A percentile compares a stretch with the other conserved stretches of the same genome.
Evolutionary conservation across 2,113 vertebrate genomes (phyloP).

Genomic region (Nematolebias whitei): DNA sequence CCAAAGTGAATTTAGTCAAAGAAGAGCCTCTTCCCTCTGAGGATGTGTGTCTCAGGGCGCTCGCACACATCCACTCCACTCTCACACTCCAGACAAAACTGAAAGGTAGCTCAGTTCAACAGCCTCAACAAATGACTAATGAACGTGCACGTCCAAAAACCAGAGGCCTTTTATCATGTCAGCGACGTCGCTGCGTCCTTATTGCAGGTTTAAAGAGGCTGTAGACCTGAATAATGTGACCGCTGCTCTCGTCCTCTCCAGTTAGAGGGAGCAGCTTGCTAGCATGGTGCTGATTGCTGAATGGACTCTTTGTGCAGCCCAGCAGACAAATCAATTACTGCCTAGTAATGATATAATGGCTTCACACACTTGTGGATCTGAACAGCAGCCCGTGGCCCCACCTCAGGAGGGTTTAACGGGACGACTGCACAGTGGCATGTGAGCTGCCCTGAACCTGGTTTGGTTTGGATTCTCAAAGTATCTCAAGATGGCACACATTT

Average conservation of each 20-base stretch:
- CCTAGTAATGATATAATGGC: slow-evolving; percentile 75
- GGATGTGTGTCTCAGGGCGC: background rate
- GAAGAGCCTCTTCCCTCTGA: background rate
- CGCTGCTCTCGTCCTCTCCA: slow-evolving; percentile 35
- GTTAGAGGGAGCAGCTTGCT: slow-evolving; percentile 33
- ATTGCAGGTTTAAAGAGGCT: slow-evolving; percentile 57
- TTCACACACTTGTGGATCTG: slow-evolving; percentile 74
- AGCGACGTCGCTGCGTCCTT: slow-evolving; percentile 24
- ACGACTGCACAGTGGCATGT: slow-evolving; percentile 37
- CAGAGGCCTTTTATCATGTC: background rate
- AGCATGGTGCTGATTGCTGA: slow-evolving; percentile 69
- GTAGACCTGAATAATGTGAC: slow-evolving; percentile 65
- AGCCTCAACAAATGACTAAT: slow-evolving; percentile 27
- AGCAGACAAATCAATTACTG: slow-evolving; percentile 75
- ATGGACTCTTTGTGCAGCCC: slow-evolving; percentile 73
- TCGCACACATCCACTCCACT: background rate
- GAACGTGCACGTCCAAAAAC: slow-evolving; percentile 24
- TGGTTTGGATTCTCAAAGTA: background rate
- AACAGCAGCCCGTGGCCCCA: slow-evolving; percentile 48
- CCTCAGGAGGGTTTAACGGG: slow-evolving; percentile 40
- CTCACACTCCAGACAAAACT: background rate
- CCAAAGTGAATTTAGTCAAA: background rate
- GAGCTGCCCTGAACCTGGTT: background rate
- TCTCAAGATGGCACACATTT: slow-evolving; percentile 28
- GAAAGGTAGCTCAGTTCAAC: slow-evolving; percentile 15